phyloP scores from a whole-genome alignment of 2,113 vertebrate species.

The Holacanthus passer region DNA sequence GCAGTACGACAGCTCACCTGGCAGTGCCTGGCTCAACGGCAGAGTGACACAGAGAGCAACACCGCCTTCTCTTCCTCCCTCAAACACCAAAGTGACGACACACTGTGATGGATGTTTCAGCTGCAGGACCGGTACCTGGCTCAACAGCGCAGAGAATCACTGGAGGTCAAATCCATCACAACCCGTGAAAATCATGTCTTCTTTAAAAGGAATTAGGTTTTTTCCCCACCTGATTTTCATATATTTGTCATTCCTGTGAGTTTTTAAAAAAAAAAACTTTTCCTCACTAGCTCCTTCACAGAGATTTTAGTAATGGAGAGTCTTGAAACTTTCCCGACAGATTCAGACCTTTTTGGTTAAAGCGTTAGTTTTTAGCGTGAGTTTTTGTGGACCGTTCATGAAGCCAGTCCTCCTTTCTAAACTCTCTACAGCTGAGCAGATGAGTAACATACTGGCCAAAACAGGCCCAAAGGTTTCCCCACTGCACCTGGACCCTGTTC shows the following conservation, averaged over 20 bases:
- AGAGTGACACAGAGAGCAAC: neutral
- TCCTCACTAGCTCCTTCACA: neutral
- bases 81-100: constrained; percentile 25
- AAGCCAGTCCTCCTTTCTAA: neutral
- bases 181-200: neutral
- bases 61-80: neutral
- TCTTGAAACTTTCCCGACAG: neutral
- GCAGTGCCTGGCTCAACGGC: neutral
- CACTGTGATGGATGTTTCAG: constrained; percentile 30
- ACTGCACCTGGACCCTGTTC: too few relatives aligned
- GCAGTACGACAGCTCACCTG: neutral
- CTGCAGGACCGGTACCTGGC: neutral
- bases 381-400: too few relatives aligned
- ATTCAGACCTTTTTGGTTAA: neutral
- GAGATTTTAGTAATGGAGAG: neutral
- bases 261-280: neutral
- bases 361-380: neutral
- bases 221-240: neutral
- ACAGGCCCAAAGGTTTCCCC: neutral
- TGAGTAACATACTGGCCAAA: too few relatives aligned
- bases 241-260: neutral
- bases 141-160: neutral
- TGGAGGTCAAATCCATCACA: neutral
- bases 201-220: neutral
- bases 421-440: neutral